These are phyloP conservation scores for Cynaeus angustus DNA, from an alignment of 2,888 invertebrate species.

Conservation along the genomic window DNA sequence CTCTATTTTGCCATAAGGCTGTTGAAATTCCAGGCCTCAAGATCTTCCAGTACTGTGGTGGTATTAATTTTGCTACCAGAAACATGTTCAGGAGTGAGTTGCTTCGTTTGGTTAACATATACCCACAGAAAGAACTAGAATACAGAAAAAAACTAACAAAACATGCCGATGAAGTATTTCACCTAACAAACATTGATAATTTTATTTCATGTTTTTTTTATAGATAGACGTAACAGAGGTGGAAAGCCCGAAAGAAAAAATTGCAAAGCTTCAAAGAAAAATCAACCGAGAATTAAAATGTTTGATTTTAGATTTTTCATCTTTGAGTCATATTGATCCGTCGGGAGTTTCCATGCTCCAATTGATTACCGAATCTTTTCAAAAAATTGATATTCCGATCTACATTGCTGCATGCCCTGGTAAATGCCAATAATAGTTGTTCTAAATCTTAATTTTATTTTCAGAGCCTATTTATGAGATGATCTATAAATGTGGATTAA, in stretches of 20 bases:
- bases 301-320: conserved; percentile 77
- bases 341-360: conserved; percentile 76
- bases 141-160: conserved; percentile 69
- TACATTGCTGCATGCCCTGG: conserved; percentile 71
- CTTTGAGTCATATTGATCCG: conserved; percentile 78
- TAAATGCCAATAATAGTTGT: background rate
- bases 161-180: conserved; percentile 29
- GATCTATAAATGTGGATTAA: conserved; percentile 33
- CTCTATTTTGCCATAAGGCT: conserved; percentile 65
- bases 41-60: conserved; percentile 81
- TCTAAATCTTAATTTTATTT: conserved; percentile 1
- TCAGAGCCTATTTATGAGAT: conserved; percentile 33
- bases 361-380: conserved; percentile 73
- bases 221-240: conserved; percentile 22
- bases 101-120: conserved; percentile 72
- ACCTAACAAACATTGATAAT: background rate
- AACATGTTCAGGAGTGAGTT: conserved; percentile 75
- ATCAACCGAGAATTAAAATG: conserved; percentile 64
- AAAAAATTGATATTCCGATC: conserved; percentile 73
- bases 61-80: conserved; percentile 79
- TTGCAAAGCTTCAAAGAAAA: conserved; percentile 58
- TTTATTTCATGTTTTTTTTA: conserved; percentile 3
- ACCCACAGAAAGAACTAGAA: conserved; percentile 72
- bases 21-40: conserved; percentile 78
- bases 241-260: conserved; percentile 32